Evolutionary conservation across 2,888 invertebrate genomes (phyloP).

Genomic region (Bibio marci): DNA sequence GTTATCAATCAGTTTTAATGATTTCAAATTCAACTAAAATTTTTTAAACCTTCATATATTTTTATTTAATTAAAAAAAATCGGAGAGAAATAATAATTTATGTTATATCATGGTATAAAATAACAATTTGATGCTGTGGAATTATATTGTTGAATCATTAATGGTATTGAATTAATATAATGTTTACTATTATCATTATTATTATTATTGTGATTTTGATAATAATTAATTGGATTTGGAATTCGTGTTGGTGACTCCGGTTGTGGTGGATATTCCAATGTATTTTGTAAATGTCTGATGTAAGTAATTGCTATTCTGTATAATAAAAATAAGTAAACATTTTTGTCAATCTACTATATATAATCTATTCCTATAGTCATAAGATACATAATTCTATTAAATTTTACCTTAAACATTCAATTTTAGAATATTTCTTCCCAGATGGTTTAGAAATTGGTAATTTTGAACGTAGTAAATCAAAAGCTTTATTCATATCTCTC

Average conservation of each 20-base stretch:
- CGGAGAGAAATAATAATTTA: too few species aligned
- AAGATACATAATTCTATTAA: neutral
- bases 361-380: neutral
- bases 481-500: constrained; percentile 74
- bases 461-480: constrained; percentile 55
- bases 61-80: too few species aligned
- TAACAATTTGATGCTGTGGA: too few species aligned
- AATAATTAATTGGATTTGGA: neutral
- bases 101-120: too few species aligned
- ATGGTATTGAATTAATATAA: too few species aligned
- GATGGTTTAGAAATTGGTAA: constrained; percentile 62
- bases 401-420: constrained; percentile 56
- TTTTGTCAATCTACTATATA: neutral
- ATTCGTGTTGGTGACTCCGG: constrained; percentile 9
- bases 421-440: constrained; percentile 73
- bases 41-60: too few species aligned
- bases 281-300: constrained; percentile 51
- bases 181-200: neutral
- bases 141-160: too few species aligned
- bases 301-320: constrained; percentile 56
- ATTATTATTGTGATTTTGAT: too few species aligned
- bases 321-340: neutral
- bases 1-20: too few species aligned
- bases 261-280: constrained; percentile 14
- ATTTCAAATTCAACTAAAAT: too few species aligned